Evolutionary conservation across 2,888 invertebrate species (phyloP), one percentile per base, ranked within the genome.

Genomic region (Autographa pulchrina): DNA sequence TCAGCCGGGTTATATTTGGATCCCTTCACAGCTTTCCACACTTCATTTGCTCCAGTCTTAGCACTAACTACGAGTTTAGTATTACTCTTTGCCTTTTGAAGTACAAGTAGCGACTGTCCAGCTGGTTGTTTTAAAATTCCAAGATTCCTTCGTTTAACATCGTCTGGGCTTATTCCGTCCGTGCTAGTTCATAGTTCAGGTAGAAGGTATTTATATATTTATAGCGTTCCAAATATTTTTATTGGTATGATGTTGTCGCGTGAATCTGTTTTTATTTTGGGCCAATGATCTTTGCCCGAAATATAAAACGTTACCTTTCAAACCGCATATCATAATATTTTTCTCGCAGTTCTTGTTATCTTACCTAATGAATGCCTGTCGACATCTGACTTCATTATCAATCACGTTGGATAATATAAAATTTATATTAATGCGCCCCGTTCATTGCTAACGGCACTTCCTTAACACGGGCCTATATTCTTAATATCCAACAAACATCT

Each of bases 1-100:
- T 89, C 89, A 85, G 74, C 71, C 72, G 71, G 71, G 84, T 75
- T 89, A 89, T 86, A 88, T 89, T 85, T 83, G 82, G 87, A 83
- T 80, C 83, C 85, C 85, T 85, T 86, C 82, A 68, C 68, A 80
- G 78, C 78, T 84, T 78, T 83, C 81, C 77, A 78, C 84, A 83
- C 83, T 76, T 85, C 76, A 84, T 83, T 85, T 82, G 72, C 70
- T 78, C 69, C 54, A 56, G 59, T 73, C 64, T 79, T 81, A 62
- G 81, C 78, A 66, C 54, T 72, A 64, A 75, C 58, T 68, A 65
- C 59, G 43, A 76, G 67, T 70, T 75, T 72, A 61, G 52, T 58
- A 68, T 69, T 65, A 43, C 63, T 32, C 56, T 64, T 56, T 8
- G 11, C 59, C 41, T 72, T 64, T 65, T 13, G 52, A 18, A 62